Evolutionary conservation across 2,888 invertebrate species (phyloP), one percentile per base, ranked within the genome.

Genomic region (Morpho deidamia): DNA sequence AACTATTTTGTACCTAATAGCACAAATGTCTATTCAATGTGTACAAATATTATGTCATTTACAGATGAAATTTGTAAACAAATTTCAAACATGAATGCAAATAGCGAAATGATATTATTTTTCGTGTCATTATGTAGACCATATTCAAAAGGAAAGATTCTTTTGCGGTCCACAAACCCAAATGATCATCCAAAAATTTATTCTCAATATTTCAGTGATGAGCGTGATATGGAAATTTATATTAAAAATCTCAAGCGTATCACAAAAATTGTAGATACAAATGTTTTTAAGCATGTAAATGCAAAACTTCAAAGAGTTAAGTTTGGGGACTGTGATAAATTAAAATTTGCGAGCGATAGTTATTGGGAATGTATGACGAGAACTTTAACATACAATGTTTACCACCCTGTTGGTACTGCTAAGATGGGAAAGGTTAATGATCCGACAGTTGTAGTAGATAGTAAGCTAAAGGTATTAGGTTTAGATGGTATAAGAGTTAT

Each of bases 281-380:
- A 76, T 1, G 71, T 78, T 7, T 78, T 88, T 39, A 79, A 74
- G 57, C 45, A 60, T 0, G 69, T 73, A 14, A 75, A 81, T 8
- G 83, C 77, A n/a, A 73, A 78, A 69, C 42, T 87, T 8, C 71
- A 75, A 61, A 75, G 87, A 49, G 78, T 88, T 49, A 35, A 76
- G 39, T 83, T 65, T 52, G 64, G 70, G 59, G 80, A 73, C 51
- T 88, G 88, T 60, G 81, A 88, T 67, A 65, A 57, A 2, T 66
- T 69, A 32, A 72, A 74, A 49, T 81, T 87, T 56, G 59, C 52
- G 23, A 81, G 79, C 65, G 74, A 81, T 46, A 69, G 73, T 1
- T 87, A 85, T 63, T 88, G 86, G 87, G 76, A 86, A 59, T 89
- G 88, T 58, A 85, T 88, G 78, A 77, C 85, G 10, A 75, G 78